A percentile compares a stretch with the other conserved stretches of the same genome.
Conservation (phyloP, 2,888 invertebrate species). For the Nemoura dubitans region DNA sequence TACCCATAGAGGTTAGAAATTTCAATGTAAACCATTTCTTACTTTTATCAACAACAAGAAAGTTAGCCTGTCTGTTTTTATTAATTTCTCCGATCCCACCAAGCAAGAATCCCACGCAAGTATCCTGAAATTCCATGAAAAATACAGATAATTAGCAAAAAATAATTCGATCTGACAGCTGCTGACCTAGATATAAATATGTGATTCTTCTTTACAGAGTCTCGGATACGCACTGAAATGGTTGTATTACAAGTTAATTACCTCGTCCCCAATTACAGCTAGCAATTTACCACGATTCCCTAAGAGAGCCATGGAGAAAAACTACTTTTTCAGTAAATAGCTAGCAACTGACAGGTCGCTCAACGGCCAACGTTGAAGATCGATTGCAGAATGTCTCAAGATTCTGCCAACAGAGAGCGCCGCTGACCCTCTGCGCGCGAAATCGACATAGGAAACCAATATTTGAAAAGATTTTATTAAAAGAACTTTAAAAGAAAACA, state of each 20-base stretch:
- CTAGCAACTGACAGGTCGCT: neutral
- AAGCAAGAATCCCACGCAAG: constrained; percentile 96
- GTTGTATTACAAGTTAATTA: constrained; percentile 57
- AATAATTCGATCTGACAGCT: neutral
- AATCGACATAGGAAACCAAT: no score
- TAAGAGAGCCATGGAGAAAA: constrained; percentile 76
- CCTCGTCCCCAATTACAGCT: constrained; percentile 95
- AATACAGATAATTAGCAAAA: neutral
- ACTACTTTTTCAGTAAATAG: neutral
- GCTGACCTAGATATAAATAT: neutral
- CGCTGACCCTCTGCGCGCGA: no score
- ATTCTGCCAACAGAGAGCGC: no score
- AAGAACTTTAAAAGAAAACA: no score
- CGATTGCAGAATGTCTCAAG: no score
- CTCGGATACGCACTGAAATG: neutral
- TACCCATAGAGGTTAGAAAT: neutral
- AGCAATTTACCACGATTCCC: constrained; percentile 90
- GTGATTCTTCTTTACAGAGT: neutral
- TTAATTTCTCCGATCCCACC: constrained; percentile 99
- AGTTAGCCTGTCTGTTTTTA: constrained; percentile 95
- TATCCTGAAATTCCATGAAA: constrained; percentile 76
- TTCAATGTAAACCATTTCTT: constrained; percentile 57
- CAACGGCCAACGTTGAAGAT: neutral
- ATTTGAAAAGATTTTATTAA: no score
- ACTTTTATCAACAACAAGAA: constrained; percentile 98